Percentiles rank a stretch among this genome's conserved stretches.
These are phyloP conservation scores for Erebia aethiops DNA, from an alignment of 2,888 invertebrate genomes.

Conservation along the genomic window DNA sequence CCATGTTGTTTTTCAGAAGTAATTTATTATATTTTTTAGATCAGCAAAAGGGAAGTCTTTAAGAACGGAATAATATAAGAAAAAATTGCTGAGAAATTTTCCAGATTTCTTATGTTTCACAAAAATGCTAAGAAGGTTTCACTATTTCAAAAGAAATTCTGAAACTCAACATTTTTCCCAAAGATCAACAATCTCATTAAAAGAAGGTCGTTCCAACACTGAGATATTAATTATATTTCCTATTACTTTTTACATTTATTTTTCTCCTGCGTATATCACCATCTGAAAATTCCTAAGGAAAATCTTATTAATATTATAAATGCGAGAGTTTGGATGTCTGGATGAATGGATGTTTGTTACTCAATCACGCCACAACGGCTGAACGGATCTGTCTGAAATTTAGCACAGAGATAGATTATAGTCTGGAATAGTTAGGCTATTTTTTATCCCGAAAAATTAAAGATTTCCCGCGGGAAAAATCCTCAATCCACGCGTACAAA, in stretches of 20 bases:
- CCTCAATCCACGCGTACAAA: too few species aligned
- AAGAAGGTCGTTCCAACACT: slow-evolving; percentile 1
- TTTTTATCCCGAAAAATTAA: too few species aligned
- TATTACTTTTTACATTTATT: slow-evolving; percentile 13
- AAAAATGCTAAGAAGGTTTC: slow-evolving; percentile 7
- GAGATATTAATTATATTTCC: slow-evolving; percentile 9
- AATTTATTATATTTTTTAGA: not conserved
- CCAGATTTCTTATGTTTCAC: not conserved
- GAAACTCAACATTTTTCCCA: slow-evolving; percentile 15
- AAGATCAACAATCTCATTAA: slow-evolving; percentile 7
- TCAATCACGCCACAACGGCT: too few species aligned
- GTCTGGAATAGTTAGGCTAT: too few species aligned
- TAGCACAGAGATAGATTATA: too few species aligned
- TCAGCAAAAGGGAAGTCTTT: not conserved
- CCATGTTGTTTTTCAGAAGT: not conserved
- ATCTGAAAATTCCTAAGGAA: not conserved
- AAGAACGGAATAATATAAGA: not conserved
- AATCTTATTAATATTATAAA: too few species aligned
- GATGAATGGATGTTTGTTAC: too few species aligned
- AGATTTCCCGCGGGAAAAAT: too few species aligned
- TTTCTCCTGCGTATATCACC: not conserved
- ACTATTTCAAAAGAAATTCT: not conserved
- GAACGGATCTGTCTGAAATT: too few species aligned
- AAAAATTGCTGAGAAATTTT: not conserved
- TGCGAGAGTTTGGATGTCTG: too few species aligned